Evolutionary conservation across 2,113 vertebrate genomes (phyloP).

Genomic region (Microtus oregoni): DNA sequence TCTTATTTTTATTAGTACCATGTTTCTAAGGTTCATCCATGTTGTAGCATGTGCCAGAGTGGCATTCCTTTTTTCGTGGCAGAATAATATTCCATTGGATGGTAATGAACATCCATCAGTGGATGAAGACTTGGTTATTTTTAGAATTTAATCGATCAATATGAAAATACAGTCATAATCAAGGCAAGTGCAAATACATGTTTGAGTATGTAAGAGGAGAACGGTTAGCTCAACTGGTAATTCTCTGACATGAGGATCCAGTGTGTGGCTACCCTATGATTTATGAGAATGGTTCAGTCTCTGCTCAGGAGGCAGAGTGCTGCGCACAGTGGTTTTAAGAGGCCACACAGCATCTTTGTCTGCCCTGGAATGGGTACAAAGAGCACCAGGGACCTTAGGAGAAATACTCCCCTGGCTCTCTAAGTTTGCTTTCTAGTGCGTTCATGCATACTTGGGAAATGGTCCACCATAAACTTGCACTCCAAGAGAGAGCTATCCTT

Average conservation of each 20-base stretch:
- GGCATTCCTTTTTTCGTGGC: background rate
- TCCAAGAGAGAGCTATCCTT: background rate
- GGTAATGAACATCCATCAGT: background rate
- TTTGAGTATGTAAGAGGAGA: background rate
- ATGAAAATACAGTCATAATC: background rate
- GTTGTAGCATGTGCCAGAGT: background rate
- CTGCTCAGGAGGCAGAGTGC: background rate
- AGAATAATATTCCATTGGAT: background rate
- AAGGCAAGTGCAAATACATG: no score
- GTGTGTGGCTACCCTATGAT: background rate
- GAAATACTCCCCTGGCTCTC: rapidly evolving
- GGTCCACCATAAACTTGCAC: background rate
- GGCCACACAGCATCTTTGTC: background rate
- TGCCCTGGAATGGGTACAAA: background rate
- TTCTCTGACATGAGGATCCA: background rate
- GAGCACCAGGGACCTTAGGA: background rate
- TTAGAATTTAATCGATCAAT: background rate
- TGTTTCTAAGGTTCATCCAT: background rate
- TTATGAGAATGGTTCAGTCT: background rate
- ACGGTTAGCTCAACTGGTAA: background rate
- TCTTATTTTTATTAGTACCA: background rate
- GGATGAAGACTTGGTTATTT: background rate
- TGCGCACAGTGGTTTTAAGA: background rate
- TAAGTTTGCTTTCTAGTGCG: rapidly evolving
- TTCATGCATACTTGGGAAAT: background rate